phyloP scores from a whole-genome alignment of 1,140 invertebrate genomes.

The Drosophila pseudoananassae region DNA sequence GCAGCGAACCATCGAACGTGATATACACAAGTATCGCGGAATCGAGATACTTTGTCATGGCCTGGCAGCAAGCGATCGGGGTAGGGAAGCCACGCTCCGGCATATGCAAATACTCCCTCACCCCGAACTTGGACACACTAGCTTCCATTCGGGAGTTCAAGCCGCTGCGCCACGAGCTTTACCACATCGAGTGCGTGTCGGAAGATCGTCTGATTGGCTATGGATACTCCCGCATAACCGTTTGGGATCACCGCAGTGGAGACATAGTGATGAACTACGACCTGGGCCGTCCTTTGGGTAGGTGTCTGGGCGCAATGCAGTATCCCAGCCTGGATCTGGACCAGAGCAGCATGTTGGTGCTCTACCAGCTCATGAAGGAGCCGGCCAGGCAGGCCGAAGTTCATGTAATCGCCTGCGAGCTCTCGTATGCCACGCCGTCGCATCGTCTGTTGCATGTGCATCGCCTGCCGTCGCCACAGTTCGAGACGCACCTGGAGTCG shows the following conservation, averaged over 20 bases:
- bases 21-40: constrained; percentile 73
- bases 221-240: constrained; percentile 63
- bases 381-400: constrained; percentile 35
- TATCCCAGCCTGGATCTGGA: constrained; percentile 71
- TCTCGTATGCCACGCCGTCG: constrained; percentile 67
- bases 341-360: constrained; percentile 66
- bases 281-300: constrained; percentile 59
- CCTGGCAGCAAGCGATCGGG: constrained; percentile 70
- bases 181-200: constrained; percentile 68
- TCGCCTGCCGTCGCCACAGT: constrained; percentile 55
- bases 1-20: constrained; percentile 56
- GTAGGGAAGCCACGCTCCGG: constrained; percentile 69
- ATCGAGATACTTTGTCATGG: constrained; percentile 78
- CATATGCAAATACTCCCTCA: constrained; percentile 81
- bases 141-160: constrained; percentile 82
- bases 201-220: constrained; percentile 79
- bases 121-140: constrained; percentile 73
- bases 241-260: constrained; percentile 82
- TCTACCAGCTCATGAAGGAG: constrained; percentile 60
- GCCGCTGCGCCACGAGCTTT: constrained; percentile 65
- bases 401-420: constrained; percentile 68
- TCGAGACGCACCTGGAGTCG: constrained; percentile 37
- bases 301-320: constrained; percentile 67
- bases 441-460: constrained; percentile 67
- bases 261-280: constrained; percentile 81